Evolutionary conservation across 2,797 vertebrate species (phyloP), one percentile per base, ranked within the genome.

Genomic region (Alfaro cultratus): DNA sequence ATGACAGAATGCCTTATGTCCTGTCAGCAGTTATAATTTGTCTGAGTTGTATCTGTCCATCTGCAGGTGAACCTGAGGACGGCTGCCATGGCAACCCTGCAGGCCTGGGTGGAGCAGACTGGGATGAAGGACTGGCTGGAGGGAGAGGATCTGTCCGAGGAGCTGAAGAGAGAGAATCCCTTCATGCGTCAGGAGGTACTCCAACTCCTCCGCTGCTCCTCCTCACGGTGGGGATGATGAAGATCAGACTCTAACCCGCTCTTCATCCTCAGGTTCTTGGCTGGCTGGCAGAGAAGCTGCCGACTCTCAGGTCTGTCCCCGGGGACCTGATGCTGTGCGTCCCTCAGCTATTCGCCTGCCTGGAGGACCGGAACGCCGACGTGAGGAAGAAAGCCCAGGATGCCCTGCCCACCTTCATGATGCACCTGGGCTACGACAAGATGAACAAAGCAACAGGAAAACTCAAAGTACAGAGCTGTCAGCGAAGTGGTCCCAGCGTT

Each of bases 101-200:
- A 99, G 83, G 86, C 95, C 7, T 99, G 99, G 99, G 96, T 97
- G 79, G 98, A 99, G 83, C 98, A 99, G 88, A 99, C 98, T 0
- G 97, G 98, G n/a, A 98, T 99, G 97, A 99, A 98, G 90, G 98
- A 99, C 26, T 99, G 99, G 99, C 86, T 99, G 67, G 99, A 99
- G 86, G 99, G 99, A 68, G 99, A 99, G 76, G 99, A 99, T 75
- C 85, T 99, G 39, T 96, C 98, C 18, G 98, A 99, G 71, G 98
- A 99, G 83, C 96, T 99, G 76, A 99, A 97, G 93, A 98, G 95
- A 68, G 99, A 99, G 89, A 99, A 99, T 81, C 98, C 98, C 76
- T 99, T 98, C 85, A 92, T 99, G 43, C 95, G 98, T 76, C 98
- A 99, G 95, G 98, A 99, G 97, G 98, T 77, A 13, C 4, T 49